Conservation (phyloP, 2,113 vertebrate genomes). For the Periophthalmodon schlosseri region DNA sequence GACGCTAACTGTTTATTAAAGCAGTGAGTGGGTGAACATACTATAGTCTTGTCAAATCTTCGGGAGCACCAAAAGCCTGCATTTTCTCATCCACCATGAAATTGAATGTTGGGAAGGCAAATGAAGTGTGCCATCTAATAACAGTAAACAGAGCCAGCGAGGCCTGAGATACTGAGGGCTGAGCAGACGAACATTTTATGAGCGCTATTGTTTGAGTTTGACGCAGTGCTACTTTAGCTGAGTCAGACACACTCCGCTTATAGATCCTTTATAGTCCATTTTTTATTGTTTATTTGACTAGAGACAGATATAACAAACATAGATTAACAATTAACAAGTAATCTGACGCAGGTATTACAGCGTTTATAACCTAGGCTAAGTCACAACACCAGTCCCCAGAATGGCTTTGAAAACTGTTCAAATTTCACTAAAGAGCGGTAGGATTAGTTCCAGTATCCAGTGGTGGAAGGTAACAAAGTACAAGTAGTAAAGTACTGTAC, state of each 20-base stretch:
- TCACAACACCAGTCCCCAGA: too few relatives aligned
- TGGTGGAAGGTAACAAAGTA: too few relatives aligned
- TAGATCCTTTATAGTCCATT: too few relatives aligned
- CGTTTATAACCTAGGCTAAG: too few relatives aligned
- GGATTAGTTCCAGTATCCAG: too few relatives aligned
- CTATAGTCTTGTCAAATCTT: slow-evolving; percentile 49
- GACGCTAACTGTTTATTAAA: slow-evolving; percentile 58
- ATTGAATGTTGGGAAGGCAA: slow-evolving; percentile 66
- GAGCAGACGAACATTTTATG: slow-evolving; percentile 36
- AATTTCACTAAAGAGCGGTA: too few relatives aligned
- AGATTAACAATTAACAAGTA: too few relatives aligned
- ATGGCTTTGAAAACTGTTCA: too few relatives aligned
- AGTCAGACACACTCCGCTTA: not conserved
- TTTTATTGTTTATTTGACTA: too few relatives aligned
- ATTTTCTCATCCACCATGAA: slow-evolving; percentile 60
- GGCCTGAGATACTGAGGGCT: slow-evolving; percentile 30
- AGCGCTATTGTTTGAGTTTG: slow-evolving; percentile 29
- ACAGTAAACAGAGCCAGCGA: slow-evolving; percentile 44
- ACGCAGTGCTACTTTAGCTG: slow-evolving; percentile 15
- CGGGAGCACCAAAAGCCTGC: slow-evolving; percentile 37
- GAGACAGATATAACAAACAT: too few relatives aligned
- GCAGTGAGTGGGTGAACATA: slow-evolving; percentile 25
- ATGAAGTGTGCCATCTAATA: slow-evolving; percentile 63
- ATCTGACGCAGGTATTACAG: too few relatives aligned
- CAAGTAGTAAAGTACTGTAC: too few relatives aligned